Evolutionary conservation across 37 sponge, comb jelly and placozoan genomes (phyloP).

Genomic region (Petrosia ficiformis): DNA sequence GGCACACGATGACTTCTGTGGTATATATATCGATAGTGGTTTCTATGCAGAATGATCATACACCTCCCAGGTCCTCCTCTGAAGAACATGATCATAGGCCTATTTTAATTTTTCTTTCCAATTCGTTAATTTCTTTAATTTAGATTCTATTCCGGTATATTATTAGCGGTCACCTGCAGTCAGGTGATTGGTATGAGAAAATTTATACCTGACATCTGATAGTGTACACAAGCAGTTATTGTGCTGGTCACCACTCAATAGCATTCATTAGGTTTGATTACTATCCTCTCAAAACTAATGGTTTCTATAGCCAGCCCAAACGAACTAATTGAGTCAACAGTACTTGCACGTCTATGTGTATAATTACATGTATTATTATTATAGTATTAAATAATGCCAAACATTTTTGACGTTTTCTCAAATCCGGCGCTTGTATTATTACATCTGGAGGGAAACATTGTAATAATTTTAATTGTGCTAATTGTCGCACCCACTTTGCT

Average conservation of each 20-base stretch:
- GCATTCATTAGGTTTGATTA: not conserved
- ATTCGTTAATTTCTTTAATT: too few species aligned
- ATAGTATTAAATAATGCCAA: too few species aligned
- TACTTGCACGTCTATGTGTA: not conserved
- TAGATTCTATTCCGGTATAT: too few species aligned
- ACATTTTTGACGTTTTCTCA: too few species aligned
- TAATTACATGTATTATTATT: not conserved
- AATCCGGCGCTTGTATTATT: not conserved
- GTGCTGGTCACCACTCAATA: not conserved
- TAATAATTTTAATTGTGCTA: not conserved
- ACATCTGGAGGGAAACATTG: not conserved
- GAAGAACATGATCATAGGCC: too few species aligned
- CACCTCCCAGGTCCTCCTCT: too few species aligned
- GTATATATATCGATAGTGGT: too few species aligned
- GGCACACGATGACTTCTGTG: too few species aligned
- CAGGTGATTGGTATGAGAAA: slow-evolving; percentile 41
- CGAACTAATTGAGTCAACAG: not conserved
- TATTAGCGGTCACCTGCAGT: slow-evolving; percentile 42
- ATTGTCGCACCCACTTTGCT: slow-evolving; percentile 1
- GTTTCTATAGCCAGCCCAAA: not conserved
- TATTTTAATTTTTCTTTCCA: too few species aligned
- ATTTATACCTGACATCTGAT: not conserved
- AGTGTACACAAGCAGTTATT: slow-evolving; percentile 7
- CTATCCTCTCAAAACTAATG: not conserved
- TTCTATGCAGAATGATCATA: too few species aligned